A percentile compares a stretch with the other conserved stretches of the same genome.
Conservation (phyloP, 2,113 vertebrate species). For the Rallus limicola region DNA sequence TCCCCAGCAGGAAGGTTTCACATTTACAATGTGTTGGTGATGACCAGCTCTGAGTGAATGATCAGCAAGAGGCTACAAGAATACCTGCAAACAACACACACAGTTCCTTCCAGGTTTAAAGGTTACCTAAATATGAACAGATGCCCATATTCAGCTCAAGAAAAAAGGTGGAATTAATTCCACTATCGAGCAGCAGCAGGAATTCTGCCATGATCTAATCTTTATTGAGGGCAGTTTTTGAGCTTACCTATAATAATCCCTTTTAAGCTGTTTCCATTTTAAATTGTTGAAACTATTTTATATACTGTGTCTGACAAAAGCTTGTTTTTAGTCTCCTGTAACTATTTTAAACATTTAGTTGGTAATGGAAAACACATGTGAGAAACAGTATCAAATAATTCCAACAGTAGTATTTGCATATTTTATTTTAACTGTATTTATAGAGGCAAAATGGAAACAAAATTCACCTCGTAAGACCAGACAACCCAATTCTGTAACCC, state of each 20-base stretch:
- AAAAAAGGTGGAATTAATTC: neutral
- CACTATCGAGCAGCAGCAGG: neutral
- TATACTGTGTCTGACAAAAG: constrained; percentile 42
- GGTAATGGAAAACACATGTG: constrained; percentile 37
- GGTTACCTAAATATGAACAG: constrained; percentile 5
- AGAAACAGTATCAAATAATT: constrained; percentile 31
- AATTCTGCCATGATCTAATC: neutral
- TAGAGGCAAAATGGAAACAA: neutral
- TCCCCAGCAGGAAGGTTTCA: neutral
- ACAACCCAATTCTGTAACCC: neutral
- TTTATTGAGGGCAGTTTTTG: constrained; percentile 6
- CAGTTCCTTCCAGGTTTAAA: neutral
- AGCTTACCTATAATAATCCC: neutral
- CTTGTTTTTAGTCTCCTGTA: constrained; percentile 23
- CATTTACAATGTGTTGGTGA: neutral
- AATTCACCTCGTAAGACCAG: constrained; percentile 18
- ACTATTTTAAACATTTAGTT: constrained; percentile 28
- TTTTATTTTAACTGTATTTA: constrained; percentile 30
- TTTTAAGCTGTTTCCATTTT: constrained; percentile 29
- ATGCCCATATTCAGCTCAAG: neutral
- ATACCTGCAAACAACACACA: neutral
- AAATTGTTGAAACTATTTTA: constrained; percentile 39
- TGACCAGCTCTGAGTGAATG: neutral
- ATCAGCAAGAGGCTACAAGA: neutral
- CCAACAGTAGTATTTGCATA: neutral